Percentiles rank a stretch among this genome's conserved stretches.
These are phyloP conservation scores for Platyrinchus mystaceus DNA, from an alignment of 2,797 vertebrate genomes.

Conservation along the genomic window DNA sequence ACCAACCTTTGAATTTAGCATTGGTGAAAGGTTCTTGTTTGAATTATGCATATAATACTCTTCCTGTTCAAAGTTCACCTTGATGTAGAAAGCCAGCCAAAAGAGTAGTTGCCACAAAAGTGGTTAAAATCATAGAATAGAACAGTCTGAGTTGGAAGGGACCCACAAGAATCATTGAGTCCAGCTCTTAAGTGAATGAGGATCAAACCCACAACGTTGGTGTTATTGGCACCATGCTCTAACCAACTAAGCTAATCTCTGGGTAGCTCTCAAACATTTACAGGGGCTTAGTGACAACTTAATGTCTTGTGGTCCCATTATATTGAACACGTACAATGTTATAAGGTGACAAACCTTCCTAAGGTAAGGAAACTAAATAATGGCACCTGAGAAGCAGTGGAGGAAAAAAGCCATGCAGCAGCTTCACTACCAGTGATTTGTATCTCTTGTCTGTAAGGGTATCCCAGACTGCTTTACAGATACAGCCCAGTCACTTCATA, in stretches of 20 bases:
- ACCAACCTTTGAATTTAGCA: background rate
- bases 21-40: background rate
- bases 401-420: background rate
- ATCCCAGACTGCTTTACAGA: background rate
- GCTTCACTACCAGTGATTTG: background rate
- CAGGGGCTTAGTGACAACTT: background rate
- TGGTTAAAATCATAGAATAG: background rate
- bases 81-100: background rate
- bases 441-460: background rate
- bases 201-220: no score
- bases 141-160: no score
- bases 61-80: background rate
- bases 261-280: background rate
- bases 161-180: no score
- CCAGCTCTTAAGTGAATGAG: no score
- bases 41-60: background rate
- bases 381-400: background rate
- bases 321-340: background rate
- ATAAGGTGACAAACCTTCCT: background rate
- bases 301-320: background rate
- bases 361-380: background rate
- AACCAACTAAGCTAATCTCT: no score
- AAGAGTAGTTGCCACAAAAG: background rate
- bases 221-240: no score
- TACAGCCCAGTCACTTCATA: background rate